Conservation (phyloP, 2,888 invertebrate species). For the Amphipoea lucens region DNA sequence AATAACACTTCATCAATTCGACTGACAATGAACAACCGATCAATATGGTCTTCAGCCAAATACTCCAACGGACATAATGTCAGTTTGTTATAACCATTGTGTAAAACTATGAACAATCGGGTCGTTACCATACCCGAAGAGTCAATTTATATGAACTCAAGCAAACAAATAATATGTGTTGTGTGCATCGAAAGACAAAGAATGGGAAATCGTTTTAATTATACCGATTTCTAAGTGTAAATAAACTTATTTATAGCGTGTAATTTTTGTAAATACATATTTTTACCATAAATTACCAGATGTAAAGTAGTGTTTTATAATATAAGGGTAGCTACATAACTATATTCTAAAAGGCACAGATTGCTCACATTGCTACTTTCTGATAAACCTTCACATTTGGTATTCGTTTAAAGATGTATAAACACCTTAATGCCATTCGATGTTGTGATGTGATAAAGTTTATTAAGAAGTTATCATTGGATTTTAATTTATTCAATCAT, state of each 20-base stretch:
- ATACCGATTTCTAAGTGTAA: conserved; percentile 62
- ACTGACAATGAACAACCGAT: conserved; percentile 81
- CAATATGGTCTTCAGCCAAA: conserved; percentile 83
- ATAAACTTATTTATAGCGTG: neutral
- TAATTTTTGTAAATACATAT: conserved; percentile 48
- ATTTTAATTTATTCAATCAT: conserved; percentile 16
- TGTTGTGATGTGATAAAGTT: conserved; percentile 65
- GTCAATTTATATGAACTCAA: conserved; percentile 54
- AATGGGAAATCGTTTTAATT: conserved; percentile 59
- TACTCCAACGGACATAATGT: conserved; percentile 84
- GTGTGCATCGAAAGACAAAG: conserved; percentile 73
- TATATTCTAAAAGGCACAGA: neutral
- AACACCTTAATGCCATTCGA: conserved; percentile 34
- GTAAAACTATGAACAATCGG: conserved; percentile 57
- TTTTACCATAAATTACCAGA: conserved; percentile 1
- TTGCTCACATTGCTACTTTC: neutral
- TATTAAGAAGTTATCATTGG: conserved; percentile 37
- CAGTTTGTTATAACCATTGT: conserved; percentile 82
- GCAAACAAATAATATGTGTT: conserved; percentile 70
- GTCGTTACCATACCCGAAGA: conserved; percentile 65
- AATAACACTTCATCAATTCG: conserved; percentile 82
- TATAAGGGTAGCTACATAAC: conserved; percentile 33
- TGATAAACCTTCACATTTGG: neutral
- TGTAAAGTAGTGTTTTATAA: conserved; percentile 43
- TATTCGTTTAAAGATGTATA: conserved; percentile 20